These are phyloP conservation scores for Atta texana DNA, from an alignment of 1,140 invertebrate species.

Conservation along the genomic window DNA sequence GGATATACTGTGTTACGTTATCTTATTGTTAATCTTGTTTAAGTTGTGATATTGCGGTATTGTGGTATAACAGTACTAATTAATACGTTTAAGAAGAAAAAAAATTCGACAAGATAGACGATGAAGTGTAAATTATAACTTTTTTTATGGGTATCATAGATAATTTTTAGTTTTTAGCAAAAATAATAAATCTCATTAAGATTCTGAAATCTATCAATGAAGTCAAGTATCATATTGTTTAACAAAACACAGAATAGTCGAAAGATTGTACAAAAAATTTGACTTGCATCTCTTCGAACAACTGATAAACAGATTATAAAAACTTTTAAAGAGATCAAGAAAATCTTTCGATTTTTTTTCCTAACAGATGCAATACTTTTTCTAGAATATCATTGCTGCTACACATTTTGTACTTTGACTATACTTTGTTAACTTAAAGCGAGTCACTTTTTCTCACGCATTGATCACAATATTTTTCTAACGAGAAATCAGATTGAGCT, in stretches of 20 bases:
- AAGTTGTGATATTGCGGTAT: constrained; percentile 46
- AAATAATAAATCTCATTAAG: background rate
- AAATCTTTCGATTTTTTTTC: constrained; percentile 16
- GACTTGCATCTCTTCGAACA: background rate
- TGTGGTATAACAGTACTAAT: constrained; percentile 14
- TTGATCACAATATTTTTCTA: constrained; percentile 30
- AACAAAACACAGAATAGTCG: background rate
- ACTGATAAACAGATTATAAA: background rate
- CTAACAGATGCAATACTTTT: constrained; percentile 10
- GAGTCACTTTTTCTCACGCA: background rate
- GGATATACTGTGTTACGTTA: constrained; percentile 8
- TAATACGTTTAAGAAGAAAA: background rate
- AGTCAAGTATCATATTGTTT: background rate
- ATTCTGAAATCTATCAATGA: background rate
- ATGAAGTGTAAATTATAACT: constrained; percentile 18
- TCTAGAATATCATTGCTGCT: background rate
- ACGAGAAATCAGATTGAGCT: background rate
- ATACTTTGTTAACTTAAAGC: background rate
- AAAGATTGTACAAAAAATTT: background rate
- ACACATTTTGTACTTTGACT: background rate
- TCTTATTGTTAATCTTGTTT: constrained; percentile 19
- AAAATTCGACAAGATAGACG: background rate
- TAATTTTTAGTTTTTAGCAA: constrained; percentile 3
- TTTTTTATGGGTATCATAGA: constrained; percentile 23
- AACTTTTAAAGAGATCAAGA: background rate